phyloP scores from a whole-genome alignment of 2,888 invertebrate species.

The Synanthedon formicaeformis region DNA sequence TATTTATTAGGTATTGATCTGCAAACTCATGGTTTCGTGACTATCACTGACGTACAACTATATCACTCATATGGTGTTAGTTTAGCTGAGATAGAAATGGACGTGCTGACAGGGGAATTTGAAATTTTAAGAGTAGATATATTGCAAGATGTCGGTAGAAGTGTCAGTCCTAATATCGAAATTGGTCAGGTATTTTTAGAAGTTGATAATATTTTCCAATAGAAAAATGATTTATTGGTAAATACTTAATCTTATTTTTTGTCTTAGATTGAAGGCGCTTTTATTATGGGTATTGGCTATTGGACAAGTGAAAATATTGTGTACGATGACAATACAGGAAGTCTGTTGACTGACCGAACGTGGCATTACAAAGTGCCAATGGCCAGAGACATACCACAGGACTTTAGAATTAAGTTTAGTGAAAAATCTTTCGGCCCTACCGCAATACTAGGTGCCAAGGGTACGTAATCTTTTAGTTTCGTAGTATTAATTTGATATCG shows the following conservation, averaged over 20 bases:
- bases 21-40: constrained; percentile 63
- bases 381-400: no score
- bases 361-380: no score
- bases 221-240: background rate
- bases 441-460: no score
- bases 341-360: no score
- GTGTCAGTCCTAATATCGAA: constrained; percentile 17
- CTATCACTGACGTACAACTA: constrained; percentile 32
- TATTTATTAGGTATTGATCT: constrained; percentile 60
- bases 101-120: constrained; percentile 81
- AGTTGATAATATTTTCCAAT: background rate
- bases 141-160: constrained; percentile 44
- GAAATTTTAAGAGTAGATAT: constrained; percentile 74
- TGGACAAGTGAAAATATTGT: background rate
- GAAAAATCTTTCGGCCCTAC: no score
- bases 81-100: constrained; percentile 78
- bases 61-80: constrained; percentile 73
- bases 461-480: background rate
- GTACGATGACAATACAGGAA: no score
- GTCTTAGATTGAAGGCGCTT: background rate
- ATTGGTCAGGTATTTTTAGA: background rate
- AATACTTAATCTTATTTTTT: background rate
- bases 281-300: background rate
- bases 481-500: no score
- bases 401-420: no score